phyloP scores from a whole-genome alignment of 2,888 invertebrate genomes.

The Arctia plantaginis region DNA sequence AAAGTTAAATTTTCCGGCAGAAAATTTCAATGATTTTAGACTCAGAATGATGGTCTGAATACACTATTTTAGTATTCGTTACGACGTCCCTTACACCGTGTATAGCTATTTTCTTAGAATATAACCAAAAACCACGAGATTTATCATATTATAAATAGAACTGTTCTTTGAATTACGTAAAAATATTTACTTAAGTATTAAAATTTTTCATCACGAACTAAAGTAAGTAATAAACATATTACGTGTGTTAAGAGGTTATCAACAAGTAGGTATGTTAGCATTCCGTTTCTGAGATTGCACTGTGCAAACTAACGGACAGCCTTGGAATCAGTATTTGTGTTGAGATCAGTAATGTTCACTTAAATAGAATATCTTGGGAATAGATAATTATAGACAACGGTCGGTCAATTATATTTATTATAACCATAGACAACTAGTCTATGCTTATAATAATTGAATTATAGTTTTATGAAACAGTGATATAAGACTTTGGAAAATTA shows the following conservation, averaged over 20 bases:
- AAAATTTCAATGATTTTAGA: too few relatives aligned
- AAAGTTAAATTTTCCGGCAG: too few relatives aligned
- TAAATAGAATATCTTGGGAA: constrained; percentile 35
- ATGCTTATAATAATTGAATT: background rate
- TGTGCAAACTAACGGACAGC: constrained; percentile 32
- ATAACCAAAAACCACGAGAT: background rate
- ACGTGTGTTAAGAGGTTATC: constrained; percentile 10
- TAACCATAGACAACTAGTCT: background rate
- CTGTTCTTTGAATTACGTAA: background rate
- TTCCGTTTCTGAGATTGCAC: constrained; percentile 38
- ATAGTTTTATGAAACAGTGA: background rate
- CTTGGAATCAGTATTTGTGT: constrained; percentile 43
- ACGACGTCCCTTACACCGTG: too few relatives aligned
- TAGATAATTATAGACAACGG: background rate
- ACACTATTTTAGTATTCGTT: too few relatives aligned
- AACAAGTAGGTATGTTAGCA: constrained; percentile 6
- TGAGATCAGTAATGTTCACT: constrained; percentile 37
- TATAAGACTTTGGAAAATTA: background rate
- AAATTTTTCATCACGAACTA: background rate
- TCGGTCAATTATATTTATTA: background rate
- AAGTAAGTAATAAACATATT: constrained; percentile 1
- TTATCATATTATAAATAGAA: background rate
- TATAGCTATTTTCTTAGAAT: background rate
- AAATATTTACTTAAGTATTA: background rate
- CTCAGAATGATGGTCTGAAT: too few relatives aligned